Evolutionary conservation across 1,140 invertebrate genomes (phyloP).

Genomic region (Maconellicoccus hirsutus): DNA sequence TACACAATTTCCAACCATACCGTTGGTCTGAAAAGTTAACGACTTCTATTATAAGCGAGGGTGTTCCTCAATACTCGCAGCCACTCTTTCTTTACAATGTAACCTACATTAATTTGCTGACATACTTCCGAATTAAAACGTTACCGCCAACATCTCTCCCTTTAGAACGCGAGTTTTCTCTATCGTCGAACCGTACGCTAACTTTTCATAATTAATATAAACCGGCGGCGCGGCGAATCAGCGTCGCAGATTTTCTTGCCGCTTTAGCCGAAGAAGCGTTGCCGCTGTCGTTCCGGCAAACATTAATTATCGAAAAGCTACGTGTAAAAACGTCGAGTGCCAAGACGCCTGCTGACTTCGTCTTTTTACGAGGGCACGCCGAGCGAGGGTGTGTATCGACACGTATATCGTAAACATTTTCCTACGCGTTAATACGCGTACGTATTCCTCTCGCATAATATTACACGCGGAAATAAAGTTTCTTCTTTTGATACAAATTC

Average conservation of each 20-base stretch:
- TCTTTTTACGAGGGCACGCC: too few species aligned
- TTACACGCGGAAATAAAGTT: too few species aligned
- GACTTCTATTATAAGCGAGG: not conserved
- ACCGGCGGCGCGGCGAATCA: too few species aligned
- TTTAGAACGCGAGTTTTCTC: not conserved
- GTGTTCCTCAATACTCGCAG: not conserved
- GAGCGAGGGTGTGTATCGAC: too few species aligned
- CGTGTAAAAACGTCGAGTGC: not conserved
- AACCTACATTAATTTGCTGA: slow-evolving; percentile 5
- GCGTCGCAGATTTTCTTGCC: not conserved
- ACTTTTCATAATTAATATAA: slow-evolving; percentile 4
- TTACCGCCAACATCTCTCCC: not conserved
- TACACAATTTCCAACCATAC: not conserved
- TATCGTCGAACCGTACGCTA: not conserved
- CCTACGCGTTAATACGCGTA: too few species aligned
- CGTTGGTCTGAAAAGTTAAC: not conserved
- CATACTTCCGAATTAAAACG: slow-evolving; percentile 8
- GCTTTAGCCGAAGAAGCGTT: not conserved
- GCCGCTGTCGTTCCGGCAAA: not conserved
- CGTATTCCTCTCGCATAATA: too few species aligned
- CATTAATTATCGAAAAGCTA: not conserved
- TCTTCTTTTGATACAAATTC: too few species aligned
- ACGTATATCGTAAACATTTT: too few species aligned
- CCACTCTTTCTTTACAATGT: not conserved
- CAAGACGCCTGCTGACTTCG: too few species aligned